Evolutionary conservation across 2,888 invertebrate genomes (phyloP).

Genomic region (Xylocampa areola): DNA sequence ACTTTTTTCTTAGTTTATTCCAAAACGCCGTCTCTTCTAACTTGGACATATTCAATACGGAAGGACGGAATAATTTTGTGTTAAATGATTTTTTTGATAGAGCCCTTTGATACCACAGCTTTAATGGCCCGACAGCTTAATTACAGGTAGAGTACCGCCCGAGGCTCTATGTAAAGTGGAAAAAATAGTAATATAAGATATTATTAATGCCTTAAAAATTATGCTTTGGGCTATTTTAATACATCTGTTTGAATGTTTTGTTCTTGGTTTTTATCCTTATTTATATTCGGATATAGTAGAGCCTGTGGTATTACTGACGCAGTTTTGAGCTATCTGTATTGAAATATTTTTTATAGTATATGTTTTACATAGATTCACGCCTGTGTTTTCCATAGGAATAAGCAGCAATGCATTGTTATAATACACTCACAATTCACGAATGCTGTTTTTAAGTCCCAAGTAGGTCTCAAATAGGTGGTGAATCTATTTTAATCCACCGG

Average conservation of each 20-base stretch:
- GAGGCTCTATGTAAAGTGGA: slow-evolving; percentile 21
- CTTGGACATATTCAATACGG: slow-evolving; percentile 44
- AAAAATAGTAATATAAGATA: slow-evolving; percentile 35
- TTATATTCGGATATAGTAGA: slow-evolving; percentile 10
- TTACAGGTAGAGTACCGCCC: slow-evolving; percentile 39
- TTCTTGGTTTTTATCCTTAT: too few relatives aligned
- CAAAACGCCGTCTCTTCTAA: slow-evolving; percentile 21
- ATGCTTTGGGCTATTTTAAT: slow-evolving; percentile 25
- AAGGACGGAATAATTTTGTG: slow-evolving; percentile 57
- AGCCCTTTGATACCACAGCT: slow-evolving; percentile 57
- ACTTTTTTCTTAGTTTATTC: too few relatives aligned
- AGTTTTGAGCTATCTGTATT: too few relatives aligned
- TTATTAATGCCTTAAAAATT: slow-evolving; percentile 38
- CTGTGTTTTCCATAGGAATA: too few relatives aligned
- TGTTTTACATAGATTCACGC: too few relatives aligned
- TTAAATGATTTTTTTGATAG: slow-evolving; percentile 59
- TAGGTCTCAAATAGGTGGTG: too few relatives aligned
- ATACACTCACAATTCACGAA: too few relatives aligned
- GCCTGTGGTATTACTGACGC: slow-evolving; percentile 4
- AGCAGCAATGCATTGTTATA: too few relatives aligned
- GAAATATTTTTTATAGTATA: neutral
- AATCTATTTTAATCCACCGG: too few relatives aligned
- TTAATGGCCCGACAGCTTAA: slow-evolving; percentile 56
- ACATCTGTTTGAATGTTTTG: slow-evolving; percentile 7
- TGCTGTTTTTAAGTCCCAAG: too few relatives aligned